Evolutionary conservation across 2,888 invertebrate genomes (phyloP), one percentile per base, ranked within the genome.

Genomic region (Coenonympha glycerion): DNA sequence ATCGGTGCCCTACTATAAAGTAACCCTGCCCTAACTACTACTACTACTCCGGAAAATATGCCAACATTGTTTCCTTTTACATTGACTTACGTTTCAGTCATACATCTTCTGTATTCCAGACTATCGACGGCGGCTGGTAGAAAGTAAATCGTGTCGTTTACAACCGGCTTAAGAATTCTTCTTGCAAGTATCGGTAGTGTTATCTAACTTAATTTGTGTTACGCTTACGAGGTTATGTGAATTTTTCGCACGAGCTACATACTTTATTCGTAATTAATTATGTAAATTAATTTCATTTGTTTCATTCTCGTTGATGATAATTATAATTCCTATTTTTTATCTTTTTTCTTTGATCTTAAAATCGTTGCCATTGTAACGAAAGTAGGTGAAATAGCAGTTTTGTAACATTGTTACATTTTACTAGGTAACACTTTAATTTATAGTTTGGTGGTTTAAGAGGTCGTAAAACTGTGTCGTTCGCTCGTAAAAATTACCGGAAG

Each of bases 221-320:
- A 16, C 26, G 30, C 36, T 24, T 33, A 42, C n/a, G 42, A 16
- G 47, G 31, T 42, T 39, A 47, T 47, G 50, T 33, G 50, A 53
- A 49, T 18, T 51, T 21, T 51, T 55, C 52, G 13, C 55, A 49
- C 52, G 47, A 21, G 47, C 34, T 52, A 49, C 37, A 49, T 49
- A 39, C 21, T 40, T 45, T 46, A 46, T 55, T 40, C n/a, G n/a
- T n/a, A n/a, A n/a, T n/a, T n/a, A n/a, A 46, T 28, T 49, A 48
- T 40, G 24, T 15, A 39, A 39, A 47, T 40, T 31, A 33, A 47
- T 42, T 28, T 39, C 39, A 47, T 40, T 31, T 16, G 45, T 42
- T 28, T 39, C 16, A 22, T 47, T 42, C 36, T 47, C 39, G 50
- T 33, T 50, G n/a, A 18, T 26, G 15, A n/a, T 22, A 15, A 24